Conservation (phyloP, 2,888 invertebrate species). For the Plutella xylostella region DNA sequence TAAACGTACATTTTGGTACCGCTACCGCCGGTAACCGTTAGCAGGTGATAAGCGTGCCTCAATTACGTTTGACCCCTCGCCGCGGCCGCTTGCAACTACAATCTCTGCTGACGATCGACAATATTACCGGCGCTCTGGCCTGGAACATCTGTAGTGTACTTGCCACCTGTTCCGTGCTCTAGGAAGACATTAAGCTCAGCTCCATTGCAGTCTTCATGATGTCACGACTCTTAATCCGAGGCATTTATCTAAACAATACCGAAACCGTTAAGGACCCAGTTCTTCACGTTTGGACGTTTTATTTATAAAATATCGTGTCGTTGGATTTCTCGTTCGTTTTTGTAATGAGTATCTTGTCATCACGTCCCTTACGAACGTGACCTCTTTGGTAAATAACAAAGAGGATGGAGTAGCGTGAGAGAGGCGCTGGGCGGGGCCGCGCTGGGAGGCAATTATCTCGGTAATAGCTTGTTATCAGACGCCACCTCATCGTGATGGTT, state of each 20-base stretch:
- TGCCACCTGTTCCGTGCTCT: slow-evolving; percentile 2
- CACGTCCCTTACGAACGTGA: slow-evolving; percentile 5
- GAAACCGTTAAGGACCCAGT: background rate
- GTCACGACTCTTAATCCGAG: background rate
- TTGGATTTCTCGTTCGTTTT: background rate
- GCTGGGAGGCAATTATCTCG: slow-evolving; percentile 37
- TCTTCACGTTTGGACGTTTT: background rate
- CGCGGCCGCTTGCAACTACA: slow-evolving; percentile 19
- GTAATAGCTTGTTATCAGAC: slow-evolving; percentile 55
- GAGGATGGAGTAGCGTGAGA: slow-evolving; percentile 25
- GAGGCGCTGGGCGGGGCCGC: slow-evolving; percentile 31
- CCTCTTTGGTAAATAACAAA: slow-evolving; percentile 15
- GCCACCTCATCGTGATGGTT: slow-evolving; percentile 39
- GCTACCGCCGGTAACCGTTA: slow-evolving; percentile 16
- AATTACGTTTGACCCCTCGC: slow-evolving; percentile 25
- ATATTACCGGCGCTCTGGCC: background rate
- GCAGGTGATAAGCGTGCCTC: slow-evolving; percentile 19
- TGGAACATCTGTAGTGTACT: background rate
- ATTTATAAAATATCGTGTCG: slow-evolving; percentile 1
- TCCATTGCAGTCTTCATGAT: background rate
- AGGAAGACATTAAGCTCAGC: background rate
- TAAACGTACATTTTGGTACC: slow-evolving; percentile 8
- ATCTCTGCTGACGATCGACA: slow-evolving; percentile 20
- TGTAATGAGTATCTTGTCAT: slow-evolving; percentile 2
- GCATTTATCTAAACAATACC: background rate